Conservation (phyloP, 2,888 invertebrate genomes). For the Melanostoma scalare region DNA sequence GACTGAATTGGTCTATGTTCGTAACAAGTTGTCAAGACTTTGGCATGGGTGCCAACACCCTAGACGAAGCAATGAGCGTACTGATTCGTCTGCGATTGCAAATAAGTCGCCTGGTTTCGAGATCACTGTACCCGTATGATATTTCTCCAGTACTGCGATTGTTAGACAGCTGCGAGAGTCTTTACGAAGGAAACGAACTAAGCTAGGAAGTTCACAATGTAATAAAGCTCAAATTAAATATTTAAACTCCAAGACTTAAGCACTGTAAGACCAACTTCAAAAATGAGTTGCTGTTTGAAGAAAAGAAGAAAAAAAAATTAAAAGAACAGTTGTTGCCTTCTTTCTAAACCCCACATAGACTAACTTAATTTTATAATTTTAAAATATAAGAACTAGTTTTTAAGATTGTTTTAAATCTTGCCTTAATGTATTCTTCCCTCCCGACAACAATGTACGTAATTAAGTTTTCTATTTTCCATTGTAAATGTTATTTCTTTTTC, state of each 20-base stretch:
- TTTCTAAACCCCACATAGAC: constrained; percentile 32
- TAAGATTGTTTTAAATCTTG: constrained; percentile 80
- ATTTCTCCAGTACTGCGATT: constrained; percentile 93
- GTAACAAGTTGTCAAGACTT: constrained; percentile 88
- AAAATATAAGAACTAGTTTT: constrained; percentile 60
- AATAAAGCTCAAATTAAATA: constrained; percentile 68
- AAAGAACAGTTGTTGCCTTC: constrained; percentile 31
- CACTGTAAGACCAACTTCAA: constrained; percentile 19
- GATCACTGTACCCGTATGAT: constrained; percentile 93
- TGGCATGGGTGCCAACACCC: constrained; percentile 83
- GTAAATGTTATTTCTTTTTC: constrained; percentile 47
- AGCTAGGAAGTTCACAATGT: constrained; percentile 83
- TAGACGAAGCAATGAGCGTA: constrained; percentile 93
- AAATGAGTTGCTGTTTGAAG: too few relatives aligned
- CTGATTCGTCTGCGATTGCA: constrained; percentile 90
- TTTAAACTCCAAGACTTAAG: constrained; percentile 50
- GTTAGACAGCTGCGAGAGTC: constrained; percentile 91
- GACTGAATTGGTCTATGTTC: constrained; percentile 92
- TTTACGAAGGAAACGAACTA: constrained; percentile 92
- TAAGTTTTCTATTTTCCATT: constrained; percentile 41
- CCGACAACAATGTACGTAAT: constrained; percentile 37
- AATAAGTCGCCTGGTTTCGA: constrained; percentile 91
- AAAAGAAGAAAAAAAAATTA: too few relatives aligned
- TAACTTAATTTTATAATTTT: constrained; percentile 62
- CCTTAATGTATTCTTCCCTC: constrained; percentile 75